A percentile compares a stretch with the other conserved stretches of the same genome.
Conservation (phyloP, 30 jellyfish, hydroid and myxozoan genomes). For the Turritopsis dohrnii region DNA sequence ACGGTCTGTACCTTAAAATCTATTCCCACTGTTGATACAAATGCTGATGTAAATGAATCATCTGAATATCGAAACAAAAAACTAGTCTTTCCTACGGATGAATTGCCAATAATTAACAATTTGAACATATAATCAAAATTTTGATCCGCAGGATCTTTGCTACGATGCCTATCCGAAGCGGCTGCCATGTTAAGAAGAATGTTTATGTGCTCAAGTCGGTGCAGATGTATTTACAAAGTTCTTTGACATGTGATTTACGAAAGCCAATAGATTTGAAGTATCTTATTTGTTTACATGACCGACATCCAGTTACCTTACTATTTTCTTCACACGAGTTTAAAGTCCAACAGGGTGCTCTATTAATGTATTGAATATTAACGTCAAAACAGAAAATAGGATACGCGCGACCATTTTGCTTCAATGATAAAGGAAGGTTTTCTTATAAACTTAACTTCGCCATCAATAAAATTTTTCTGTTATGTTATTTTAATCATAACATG, state of each 20-base stretch:
- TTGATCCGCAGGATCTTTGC: constrained; percentile 99
- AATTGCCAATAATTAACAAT: constrained; percentile 79
- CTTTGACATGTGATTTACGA: constrained; percentile 11
- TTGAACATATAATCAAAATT: constrained; percentile 95
- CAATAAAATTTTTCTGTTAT: no score
- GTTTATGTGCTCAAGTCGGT: constrained; percentile 5
- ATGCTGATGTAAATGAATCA: constrained; percentile 96
- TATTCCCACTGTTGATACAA: constrained; percentile 96
- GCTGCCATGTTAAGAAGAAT: constrained; percentile 75
- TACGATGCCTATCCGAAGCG: constrained; percentile 83
- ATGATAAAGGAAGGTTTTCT: no score
- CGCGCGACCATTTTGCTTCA: not conserved
- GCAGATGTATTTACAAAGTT: constrained; percentile 20
- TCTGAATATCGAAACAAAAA: constrained; percentile 89
- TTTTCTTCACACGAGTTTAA: not conserved
- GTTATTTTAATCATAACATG: no score
- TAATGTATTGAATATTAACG: not conserved
- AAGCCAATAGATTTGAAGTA: not conserved
- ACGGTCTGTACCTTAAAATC: constrained; percentile 96
- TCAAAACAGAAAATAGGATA: not conserved
- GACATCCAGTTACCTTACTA: not conserved
- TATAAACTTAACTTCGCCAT: no score
- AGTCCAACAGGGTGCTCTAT: not conserved
- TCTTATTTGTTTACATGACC: not conserved
- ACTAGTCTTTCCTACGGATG: constrained; percentile 96